phyloP scores from a whole-genome alignment of 2,888 invertebrate species.

The Neoaliturus tenellus region DNA sequence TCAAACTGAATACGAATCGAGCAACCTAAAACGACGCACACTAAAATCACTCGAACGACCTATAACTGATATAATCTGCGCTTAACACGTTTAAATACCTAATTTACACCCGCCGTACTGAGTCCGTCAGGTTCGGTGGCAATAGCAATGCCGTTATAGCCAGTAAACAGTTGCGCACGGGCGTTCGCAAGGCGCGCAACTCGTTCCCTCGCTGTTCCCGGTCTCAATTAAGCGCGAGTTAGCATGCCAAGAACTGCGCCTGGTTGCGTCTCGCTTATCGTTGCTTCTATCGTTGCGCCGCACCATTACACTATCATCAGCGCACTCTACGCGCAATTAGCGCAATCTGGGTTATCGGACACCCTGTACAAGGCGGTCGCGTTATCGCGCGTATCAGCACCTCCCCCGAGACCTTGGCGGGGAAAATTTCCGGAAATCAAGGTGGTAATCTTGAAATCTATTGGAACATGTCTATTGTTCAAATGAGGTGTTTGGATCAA shows the following conservation, averaged over 20 bases:
- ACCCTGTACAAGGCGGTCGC: background rate
- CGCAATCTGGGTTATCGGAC: conserved; percentile 17
- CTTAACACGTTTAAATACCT: background rate
- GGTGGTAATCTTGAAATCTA: too few species aligned
- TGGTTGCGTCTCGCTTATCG: background rate
- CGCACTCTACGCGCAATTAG: conserved; percentile 17
- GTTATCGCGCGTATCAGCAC: background rate
- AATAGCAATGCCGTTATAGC: background rate
- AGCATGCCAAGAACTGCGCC: background rate
- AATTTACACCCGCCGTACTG: background rate
- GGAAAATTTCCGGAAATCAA: too few species aligned
- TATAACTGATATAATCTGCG: too few species aligned
- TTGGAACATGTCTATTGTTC: too few species aligned
- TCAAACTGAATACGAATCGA: too few species aligned
- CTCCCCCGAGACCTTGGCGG: conserved; percentile 11
- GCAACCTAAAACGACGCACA: too few species aligned
- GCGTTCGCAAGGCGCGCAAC: background rate
- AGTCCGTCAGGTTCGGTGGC: background rate
- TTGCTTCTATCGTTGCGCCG: background rate
- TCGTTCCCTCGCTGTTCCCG: background rate
- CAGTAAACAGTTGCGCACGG: background rate
- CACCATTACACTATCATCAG: conserved; percentile 20
- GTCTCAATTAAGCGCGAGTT: background rate
- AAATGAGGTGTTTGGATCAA: too few species aligned
- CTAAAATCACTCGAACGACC: too few species aligned